phyloP scores from a whole-genome alignment of 2,797 vertebrate genomes.

The Myotis myotis region DNA sequence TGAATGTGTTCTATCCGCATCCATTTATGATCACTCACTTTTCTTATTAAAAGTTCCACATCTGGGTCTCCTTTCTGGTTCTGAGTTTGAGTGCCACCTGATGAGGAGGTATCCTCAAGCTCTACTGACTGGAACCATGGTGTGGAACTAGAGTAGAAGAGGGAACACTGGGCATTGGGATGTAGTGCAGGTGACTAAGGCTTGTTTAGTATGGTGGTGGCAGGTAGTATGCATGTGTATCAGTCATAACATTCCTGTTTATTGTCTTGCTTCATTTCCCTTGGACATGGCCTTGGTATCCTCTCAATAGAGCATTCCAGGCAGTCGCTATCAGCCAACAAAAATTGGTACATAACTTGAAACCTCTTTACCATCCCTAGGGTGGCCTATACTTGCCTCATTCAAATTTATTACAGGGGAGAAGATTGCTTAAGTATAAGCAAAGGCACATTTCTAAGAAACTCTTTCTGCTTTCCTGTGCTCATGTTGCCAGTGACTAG shows the following conservation, averaged over 20 bases:
- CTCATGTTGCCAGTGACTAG: neutral
- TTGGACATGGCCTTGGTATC: neutral
- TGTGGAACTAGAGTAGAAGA: neutral
- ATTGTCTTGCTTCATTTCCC: neutral
- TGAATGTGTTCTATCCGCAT: neutral
- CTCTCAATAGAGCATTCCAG: neutral
- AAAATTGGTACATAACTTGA: neutral
- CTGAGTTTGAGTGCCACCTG: neutral
- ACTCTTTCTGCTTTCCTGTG: neutral
- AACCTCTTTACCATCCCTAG: neutral
- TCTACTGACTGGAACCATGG: neutral
- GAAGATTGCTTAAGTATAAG: conserved; percentile 29
- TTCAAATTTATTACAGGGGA: neutral
- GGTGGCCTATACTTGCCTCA: neutral
- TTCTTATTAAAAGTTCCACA: neutral
- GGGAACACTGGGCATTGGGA: neutral
- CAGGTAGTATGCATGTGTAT: neutral
- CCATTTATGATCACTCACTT: neutral
- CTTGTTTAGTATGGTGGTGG: neutral
- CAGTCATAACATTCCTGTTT: neutral
- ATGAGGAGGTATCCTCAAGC: neutral
- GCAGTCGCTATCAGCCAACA: neutral
- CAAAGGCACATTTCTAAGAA: neutral
- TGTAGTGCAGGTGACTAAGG: neutral
- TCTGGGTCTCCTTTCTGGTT: neutral